These are phyloP conservation scores for Rhineura floridana DNA, from an alignment of 2,113 vertebrate species.

Conservation along the genomic window DNA sequence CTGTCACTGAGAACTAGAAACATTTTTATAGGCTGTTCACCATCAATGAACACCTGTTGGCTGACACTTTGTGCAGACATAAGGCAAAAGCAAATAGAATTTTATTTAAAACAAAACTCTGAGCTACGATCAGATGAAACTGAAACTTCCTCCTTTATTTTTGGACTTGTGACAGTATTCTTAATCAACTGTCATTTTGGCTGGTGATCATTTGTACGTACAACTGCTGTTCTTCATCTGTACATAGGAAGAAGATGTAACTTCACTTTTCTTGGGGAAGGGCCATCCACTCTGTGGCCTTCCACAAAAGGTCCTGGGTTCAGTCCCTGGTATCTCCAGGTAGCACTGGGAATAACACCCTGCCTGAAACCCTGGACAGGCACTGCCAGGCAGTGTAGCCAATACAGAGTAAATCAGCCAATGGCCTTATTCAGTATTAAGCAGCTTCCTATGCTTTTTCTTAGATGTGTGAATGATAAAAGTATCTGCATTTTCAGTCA, in stretches of 20 bases:
- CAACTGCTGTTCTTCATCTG: not conserved
- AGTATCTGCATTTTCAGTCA: not conserved
- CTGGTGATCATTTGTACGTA: not conserved
- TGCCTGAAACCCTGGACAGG: not conserved
- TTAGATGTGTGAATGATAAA: not conserved
- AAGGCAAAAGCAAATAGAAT: not conserved
- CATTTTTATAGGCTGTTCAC: too few species aligned
- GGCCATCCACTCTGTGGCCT: not conserved
- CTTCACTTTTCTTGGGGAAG: not conserved
- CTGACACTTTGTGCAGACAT: not conserved
- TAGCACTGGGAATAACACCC: not conserved
- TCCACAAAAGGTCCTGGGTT: not conserved
- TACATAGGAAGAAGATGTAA: not conserved
- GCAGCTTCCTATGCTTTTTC: not conserved
- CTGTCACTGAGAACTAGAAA: conserved; percentile 13
- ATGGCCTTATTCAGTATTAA: not conserved
- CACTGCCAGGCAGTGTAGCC: too few species aligned
- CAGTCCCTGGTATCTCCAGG: not conserved
- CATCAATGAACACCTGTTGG: not conserved
- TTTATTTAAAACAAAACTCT: not conserved
- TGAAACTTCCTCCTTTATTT: not conserved
- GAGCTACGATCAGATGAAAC: not conserved
- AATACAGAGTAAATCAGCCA: not conserved
- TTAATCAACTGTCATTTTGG: not conserved
- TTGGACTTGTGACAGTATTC: not conserved